These are phyloP conservation scores for Hyphantria cunea DNA, from an alignment of 1,140 invertebrate genomes.

Conservation along the genomic window DNA sequence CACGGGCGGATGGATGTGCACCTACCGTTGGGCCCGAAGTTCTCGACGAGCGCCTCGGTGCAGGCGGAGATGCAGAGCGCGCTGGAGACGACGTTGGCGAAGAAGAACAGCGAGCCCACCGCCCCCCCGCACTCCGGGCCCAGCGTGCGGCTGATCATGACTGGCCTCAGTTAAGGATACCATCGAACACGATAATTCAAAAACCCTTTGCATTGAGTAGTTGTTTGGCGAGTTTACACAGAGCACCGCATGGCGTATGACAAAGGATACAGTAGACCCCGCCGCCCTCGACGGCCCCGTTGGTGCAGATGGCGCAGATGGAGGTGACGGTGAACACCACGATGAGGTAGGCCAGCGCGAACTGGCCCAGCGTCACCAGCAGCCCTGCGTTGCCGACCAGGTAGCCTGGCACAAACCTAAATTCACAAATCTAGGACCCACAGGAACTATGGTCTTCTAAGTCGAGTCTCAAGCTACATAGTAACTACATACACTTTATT, in stretches of 20 bases:
- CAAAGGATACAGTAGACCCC: slow-evolving; percentile 98
- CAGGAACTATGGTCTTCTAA: too few relatives aligned
- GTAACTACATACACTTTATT: too few relatives aligned
- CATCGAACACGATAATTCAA: too few relatives aligned
- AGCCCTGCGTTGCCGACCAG: slow-evolving; percentile 98
- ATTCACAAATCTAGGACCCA: neutral
- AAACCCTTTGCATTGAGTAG: too few relatives aligned
- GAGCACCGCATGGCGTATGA: neutral
- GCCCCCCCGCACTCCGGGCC: slow-evolving; percentile 98
- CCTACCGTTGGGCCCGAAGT: slow-evolving; percentile 93
- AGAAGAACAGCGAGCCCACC: slow-evolving; percentile 97
- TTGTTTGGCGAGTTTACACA: neutral
- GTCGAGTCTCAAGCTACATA: too few relatives aligned
- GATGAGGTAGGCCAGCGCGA: slow-evolving; percentile 96
- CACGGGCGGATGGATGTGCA: too few relatives aligned
- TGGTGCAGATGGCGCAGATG: slow-evolving; percentile 99
- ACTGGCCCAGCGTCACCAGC: slow-evolving; percentile 92
- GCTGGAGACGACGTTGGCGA: slow-evolving; percentile 97
- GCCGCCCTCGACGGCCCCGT: slow-evolving; percentile 98
- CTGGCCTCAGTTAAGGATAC: slow-evolving; percentile 73
- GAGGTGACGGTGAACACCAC: slow-evolving; percentile 97
- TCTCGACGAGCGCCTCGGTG: slow-evolving; percentile 97
- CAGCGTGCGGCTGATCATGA: slow-evolving; percentile 98
- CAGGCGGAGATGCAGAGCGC: slow-evolving; percentile 97
- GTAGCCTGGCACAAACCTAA: slow-evolving; percentile 88